Percentiles rank a stretch among this genome's conserved stretches.
These are phyloP conservation scores for Diadophis punctatus DNA, from an alignment of 2,113 vertebrate species.

Conservation along the genomic window DNA sequence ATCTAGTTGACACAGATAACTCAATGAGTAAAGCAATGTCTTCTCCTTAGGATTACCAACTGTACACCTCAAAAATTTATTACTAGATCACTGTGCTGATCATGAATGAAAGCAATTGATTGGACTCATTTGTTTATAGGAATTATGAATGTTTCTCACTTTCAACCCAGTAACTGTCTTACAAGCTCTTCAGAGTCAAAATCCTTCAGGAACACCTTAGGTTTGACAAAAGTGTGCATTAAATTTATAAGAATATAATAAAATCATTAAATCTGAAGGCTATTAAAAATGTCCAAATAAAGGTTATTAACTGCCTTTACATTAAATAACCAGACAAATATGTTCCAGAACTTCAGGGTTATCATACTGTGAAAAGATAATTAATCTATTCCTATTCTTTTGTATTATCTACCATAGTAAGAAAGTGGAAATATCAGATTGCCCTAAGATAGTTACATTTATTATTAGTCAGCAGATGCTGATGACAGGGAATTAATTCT, in stretches of 20 bases:
- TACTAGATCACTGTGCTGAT: neutral
- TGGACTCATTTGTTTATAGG: neutral
- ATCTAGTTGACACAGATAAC: neutral
- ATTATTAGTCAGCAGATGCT: neutral
- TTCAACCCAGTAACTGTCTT: neutral
- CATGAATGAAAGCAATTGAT: neutral
- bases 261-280: neutral
- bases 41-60: neutral
- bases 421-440: constrained; percentile 15
- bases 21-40: neutral
- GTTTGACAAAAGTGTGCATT: neutral
- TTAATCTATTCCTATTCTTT: constrained; percentile 38
- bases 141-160: neutral
- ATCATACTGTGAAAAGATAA: constrained; percentile 23
- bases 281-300: neutral
- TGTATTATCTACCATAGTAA: constrained; percentile 25
- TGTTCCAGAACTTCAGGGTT: neutral
- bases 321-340: constrained; percentile 9
- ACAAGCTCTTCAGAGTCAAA: neutral
- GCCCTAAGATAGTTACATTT: constrained; percentile 39
- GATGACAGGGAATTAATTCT: constrained; percentile 23
- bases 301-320: neutral
- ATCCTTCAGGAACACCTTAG: neutral
- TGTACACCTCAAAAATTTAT: neutral
- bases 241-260: neutral